These are phyloP conservation scores for Diphyllodes magnificus DNA, from an alignment of 2,113 vertebrate genomes.

Conservation along the genomic window DNA sequence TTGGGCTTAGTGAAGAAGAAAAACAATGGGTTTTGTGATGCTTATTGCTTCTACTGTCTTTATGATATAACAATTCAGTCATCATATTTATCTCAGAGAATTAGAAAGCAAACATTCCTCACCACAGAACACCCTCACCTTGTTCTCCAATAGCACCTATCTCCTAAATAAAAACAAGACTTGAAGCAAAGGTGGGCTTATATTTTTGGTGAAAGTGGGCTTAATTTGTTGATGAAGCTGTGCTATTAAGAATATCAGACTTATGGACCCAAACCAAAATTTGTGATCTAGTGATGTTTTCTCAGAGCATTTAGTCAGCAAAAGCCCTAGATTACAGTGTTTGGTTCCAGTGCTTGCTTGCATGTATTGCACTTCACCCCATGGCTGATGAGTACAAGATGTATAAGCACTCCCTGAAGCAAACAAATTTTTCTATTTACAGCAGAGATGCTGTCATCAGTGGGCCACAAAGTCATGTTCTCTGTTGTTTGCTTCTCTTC, in stretches of 20 bases:
- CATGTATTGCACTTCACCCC: neutral
- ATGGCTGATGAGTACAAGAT: neutral
- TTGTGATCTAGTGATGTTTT: neutral
- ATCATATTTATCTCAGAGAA: neutral
- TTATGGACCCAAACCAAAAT: neutral
- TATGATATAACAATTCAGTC: neutral
- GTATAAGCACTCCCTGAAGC: neutral
- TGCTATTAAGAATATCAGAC: neutral
- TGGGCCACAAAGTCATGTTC: neutral
- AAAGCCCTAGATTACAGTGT: neutral
- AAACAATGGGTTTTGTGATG: rapidly evolving
- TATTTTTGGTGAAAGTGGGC: neutral
- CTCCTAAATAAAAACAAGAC: neutral
- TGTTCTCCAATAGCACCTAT: neutral
- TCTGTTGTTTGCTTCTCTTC: neutral
- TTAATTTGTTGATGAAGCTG: neutral
- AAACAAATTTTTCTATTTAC: neutral
- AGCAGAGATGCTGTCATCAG: neutral
- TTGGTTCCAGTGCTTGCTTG: rapidly evolving
- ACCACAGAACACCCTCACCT: neutral
- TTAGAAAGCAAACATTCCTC: neutral
- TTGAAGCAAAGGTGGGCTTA: neutral
- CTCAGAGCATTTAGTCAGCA: neutral
- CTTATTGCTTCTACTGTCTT: neutral
- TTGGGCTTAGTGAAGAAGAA: neutral